A percentile compares a stretch with the other conserved stretches of the same genome.
phyloP scores from a whole-genome alignment of 1,140 invertebrate species.

The Danaus plexippus region DNA sequence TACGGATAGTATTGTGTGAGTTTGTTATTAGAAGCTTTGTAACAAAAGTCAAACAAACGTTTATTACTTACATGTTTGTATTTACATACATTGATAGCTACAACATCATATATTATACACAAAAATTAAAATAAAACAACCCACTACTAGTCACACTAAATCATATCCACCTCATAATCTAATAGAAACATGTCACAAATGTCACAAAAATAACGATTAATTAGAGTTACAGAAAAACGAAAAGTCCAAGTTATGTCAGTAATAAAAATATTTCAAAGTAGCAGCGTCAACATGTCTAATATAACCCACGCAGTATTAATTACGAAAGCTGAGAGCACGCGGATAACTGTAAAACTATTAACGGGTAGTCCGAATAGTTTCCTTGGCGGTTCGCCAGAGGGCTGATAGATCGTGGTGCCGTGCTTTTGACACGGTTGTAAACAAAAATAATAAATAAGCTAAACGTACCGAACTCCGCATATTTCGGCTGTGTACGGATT shows the following conservation, averaged over 20 bases:
- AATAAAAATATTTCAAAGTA: constrained; percentile 1
- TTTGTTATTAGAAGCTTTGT: background rate
- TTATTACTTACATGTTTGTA: constrained; percentile 7
- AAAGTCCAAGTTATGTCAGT: no score
- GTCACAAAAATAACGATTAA: constrained; percentile 20
- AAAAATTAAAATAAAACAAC: constrained; percentile 12
- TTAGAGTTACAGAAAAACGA: constrained; percentile 1
- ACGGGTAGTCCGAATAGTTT: constrained; percentile 44
- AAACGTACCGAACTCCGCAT: constrained; percentile 30
- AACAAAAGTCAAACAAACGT: constrained; percentile 10
- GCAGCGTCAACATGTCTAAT: constrained; percentile 23
- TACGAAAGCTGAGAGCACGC: constrained; percentile 38
- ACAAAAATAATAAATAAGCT: constrained; percentile 59
- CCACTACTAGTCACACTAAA: constrained; percentile 16
- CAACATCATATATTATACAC: constrained; percentile 1
- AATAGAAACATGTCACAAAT: constrained; percentile 21
- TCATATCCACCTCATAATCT: constrained; percentile 25
- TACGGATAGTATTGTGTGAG: background rate
- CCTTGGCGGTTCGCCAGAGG: constrained; percentile 49
- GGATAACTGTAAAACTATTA: constrained; percentile 54
- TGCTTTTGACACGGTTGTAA: constrained; percentile 54
- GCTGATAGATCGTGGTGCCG: constrained; percentile 50
- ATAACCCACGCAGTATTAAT: constrained; percentile 35
- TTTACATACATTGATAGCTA: no score
- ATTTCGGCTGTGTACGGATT: constrained; percentile 51